Conservation (phyloP, 2,113 vertebrate species). For the Lethenteron camtschaticum region DNA sequence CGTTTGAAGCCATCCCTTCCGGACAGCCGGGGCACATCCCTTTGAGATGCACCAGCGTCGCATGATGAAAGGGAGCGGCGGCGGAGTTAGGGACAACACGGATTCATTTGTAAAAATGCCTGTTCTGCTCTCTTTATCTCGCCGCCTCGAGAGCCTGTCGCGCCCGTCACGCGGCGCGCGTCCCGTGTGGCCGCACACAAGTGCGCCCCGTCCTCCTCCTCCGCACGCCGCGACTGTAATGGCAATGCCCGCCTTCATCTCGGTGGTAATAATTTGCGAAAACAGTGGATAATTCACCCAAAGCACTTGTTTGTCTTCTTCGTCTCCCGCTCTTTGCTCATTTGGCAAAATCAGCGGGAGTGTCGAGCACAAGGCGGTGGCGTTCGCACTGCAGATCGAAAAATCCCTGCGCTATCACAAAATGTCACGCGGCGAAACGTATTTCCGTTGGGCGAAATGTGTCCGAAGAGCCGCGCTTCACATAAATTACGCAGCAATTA, state of each 20-base stretch:
- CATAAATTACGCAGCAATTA: too few species aligned
- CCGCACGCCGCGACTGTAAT: not conserved
- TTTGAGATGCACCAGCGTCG: not conserved
- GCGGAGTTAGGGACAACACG: not conserved
- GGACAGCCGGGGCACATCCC: not conserved
- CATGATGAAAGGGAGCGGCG: constrained; percentile 1
- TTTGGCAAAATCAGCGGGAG: too few species aligned
- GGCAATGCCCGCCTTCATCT: not conserved
- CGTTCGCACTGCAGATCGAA: too few species aligned
- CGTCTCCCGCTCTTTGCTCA: too few species aligned
- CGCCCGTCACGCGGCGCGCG: not conserved
- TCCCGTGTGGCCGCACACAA: not conserved
- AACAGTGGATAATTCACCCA: too few species aligned
- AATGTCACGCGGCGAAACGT: too few species aligned
- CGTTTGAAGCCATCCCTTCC: not conserved
- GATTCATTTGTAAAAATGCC: constrained; percentile 2
- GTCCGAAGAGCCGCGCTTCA: too few species aligned
- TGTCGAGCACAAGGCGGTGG: too few species aligned
- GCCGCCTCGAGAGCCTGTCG: constrained; percentile 1
- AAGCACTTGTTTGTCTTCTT: too few species aligned
- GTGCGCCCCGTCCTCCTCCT: not conserved
- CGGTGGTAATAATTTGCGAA: not conserved
- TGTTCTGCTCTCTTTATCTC: constrained; percentile 4
- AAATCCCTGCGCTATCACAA: too few species aligned
- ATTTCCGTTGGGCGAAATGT: too few species aligned